These are phyloP conservation scores for Conger conger DNA, from an alignment of 2,113 vertebrate genomes.

Conservation along the genomic window DNA sequence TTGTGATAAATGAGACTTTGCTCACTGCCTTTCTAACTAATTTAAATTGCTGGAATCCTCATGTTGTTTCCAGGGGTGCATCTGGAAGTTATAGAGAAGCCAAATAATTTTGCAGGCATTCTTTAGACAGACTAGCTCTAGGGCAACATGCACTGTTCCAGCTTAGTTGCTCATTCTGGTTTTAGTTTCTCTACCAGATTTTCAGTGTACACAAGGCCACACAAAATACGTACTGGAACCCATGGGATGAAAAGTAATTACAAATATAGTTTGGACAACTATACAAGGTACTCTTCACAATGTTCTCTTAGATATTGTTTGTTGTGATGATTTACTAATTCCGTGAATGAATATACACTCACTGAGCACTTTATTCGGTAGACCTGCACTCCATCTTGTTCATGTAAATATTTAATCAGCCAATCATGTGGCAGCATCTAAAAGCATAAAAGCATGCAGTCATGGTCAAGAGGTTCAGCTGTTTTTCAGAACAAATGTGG, in stretches of 20 bases:
- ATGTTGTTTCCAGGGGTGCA: conserved; percentile 37
- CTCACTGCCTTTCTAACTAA: conserved; percentile 24
- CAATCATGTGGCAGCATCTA: too few species aligned
- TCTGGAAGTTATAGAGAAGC: conserved; percentile 40
- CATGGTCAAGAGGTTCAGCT: too few species aligned
- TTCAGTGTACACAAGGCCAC: conserved; percentile 37
- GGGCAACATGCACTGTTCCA: conserved; percentile 30
- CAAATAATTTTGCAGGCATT: conserved; percentile 44
- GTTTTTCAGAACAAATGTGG: too few species aligned
- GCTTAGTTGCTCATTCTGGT: conserved; percentile 33
- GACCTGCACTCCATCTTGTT: too few species aligned
- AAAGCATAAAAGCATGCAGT: too few species aligned
- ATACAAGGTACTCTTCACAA: neutral
- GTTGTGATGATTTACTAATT: neutral
- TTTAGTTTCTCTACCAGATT: conserved; percentile 29
- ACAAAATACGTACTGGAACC: neutral
- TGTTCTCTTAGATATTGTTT: neutral
- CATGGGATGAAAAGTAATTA: neutral
- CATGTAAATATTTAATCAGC: too few species aligned
- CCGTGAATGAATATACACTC: too few species aligned
- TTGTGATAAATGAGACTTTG: conserved; percentile 30
- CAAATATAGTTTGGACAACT: neutral
- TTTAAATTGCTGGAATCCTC: conserved; percentile 40
- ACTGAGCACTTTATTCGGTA: too few species aligned
- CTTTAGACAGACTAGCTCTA: conserved; percentile 18